Evolutionary conservation across 2,888 invertebrate species (phyloP), one percentile per base, ranked within the genome.

Genomic region (Volucella inanis): DNA sequence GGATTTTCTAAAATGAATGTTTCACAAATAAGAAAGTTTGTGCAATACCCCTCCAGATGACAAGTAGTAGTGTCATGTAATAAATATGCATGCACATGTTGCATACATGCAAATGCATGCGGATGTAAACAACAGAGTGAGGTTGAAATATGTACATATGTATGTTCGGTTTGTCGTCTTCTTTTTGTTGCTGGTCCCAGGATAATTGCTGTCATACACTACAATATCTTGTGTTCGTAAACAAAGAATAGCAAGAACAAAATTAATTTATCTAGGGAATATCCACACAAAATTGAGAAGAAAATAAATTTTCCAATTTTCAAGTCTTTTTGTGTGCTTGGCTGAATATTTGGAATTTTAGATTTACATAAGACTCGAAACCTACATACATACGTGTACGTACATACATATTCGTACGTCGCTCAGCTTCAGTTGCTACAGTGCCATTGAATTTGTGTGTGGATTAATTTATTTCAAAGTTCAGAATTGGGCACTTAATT

Each of bases 401-500:
- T 22, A 31, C 31, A 6, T 31, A 31, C 31, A 2, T 31, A 45
- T 11, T 12, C 55, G 62, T 12, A 59, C 38, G 41, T n/a, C 57
- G n/a, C 22, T 8, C 10, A 22, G 57, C 49, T 15, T 2, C 39
- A 49, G 54, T 38, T 31, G 10, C 47, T 31, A 14, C 55, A 38
- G 54, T 72, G 62, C 55, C 18, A 68, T 62, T 39, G 50, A 67
- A 72, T 72, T 74, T 62, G 68, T 62, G 31, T 31, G 49, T 45
- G 62, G 62, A 61, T 72, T 62, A 55, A 47, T 65, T 71, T 76
- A 52, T 76, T 57, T 15, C 64, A 52, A 15, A 61, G 11, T 54
- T 59, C 50, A 43, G 12, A 45, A 54, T 78, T 62, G 71, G 55
- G 31, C 78, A 83, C 78, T 83, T 62, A 83, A 83, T 83, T 83